phyloP scores from a whole-genome alignment of 2,888 invertebrate genomes.

The Hemistola chrysoprasaria region DNA sequence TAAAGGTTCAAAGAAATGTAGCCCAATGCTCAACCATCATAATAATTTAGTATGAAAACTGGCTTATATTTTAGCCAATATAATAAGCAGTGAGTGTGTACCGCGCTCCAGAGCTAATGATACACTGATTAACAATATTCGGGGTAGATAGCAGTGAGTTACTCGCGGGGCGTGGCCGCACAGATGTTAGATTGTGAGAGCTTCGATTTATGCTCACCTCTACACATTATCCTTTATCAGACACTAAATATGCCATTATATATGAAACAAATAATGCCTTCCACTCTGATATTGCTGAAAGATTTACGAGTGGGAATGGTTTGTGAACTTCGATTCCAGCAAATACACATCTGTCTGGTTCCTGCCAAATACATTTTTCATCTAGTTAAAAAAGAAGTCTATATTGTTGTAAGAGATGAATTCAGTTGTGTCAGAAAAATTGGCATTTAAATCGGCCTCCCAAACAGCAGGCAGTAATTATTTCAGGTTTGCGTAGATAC shows the following conservation, averaged over 20 bases:
- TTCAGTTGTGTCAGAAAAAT: too few relatives aligned
- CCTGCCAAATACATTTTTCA: too few relatives aligned
- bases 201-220: constrained; percentile 75
- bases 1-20: too few relatives aligned
- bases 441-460: constrained; percentile 1
- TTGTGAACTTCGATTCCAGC: constrained; percentile 21
- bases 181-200: constrained; percentile 74
- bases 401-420: constrained; percentile 28
- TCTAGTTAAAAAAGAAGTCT: constrained; percentile 4
- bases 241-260: constrained; percentile 80
- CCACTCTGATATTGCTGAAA: constrained; percentile 51
- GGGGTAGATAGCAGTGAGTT: constrained; percentile 78
- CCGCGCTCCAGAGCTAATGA: constrained; percentile 63
- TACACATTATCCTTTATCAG: constrained; percentile 78
- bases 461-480: constrained; percentile 39
- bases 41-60: too few relatives aligned
- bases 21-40: too few relatives aligned
- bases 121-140: constrained; percentile 82
- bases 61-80: too few relatives aligned
- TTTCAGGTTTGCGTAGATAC: constrained; percentile 50
- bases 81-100: constrained; percentile 59
- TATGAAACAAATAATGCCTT: constrained; percentile 72
- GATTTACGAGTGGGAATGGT: constrained; percentile 67
- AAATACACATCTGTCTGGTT: too few relatives aligned
- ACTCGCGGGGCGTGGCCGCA: constrained; percentile 58